Conservation (phyloP, 2,888 invertebrate genomes). For the Brassicogethes aeneus region DNA sequence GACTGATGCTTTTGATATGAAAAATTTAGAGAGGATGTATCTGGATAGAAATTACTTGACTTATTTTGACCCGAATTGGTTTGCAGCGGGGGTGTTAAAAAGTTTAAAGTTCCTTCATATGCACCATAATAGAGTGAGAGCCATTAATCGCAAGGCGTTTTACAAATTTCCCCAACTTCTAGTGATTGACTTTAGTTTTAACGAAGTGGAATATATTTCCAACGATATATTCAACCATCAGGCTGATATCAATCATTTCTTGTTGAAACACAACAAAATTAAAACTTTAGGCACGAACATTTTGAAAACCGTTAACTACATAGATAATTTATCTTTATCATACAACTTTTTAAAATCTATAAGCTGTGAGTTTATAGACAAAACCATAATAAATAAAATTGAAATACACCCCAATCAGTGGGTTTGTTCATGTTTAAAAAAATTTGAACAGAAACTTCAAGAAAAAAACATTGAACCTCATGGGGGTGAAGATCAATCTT, state of each 20-base stretch:
- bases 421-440: neutral
- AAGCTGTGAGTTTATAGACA: no score
- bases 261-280: neutral
- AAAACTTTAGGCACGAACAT: no score
- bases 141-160: neutral
- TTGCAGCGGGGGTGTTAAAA: neutral
- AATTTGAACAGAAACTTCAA: neutral
- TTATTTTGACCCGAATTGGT: constrained; percentile 1
- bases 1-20: neutral
- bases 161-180: neutral
- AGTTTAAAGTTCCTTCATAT: neutral
- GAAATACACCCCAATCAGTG: neutral
- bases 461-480: no score
- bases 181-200: neutral
- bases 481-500: no score
- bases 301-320: no score
- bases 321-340: no score
- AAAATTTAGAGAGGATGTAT: neutral
- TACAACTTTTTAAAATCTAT: no score
- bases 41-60: neutral
- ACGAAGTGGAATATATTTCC: neutral
- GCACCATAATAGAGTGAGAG: neutral
- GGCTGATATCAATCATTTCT: neutral
- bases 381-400: no score
- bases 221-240: neutral